Evolutionary conservation across 2,113 vertebrate genomes (phyloP).

Genomic region (Carassius gibelio): DNA sequence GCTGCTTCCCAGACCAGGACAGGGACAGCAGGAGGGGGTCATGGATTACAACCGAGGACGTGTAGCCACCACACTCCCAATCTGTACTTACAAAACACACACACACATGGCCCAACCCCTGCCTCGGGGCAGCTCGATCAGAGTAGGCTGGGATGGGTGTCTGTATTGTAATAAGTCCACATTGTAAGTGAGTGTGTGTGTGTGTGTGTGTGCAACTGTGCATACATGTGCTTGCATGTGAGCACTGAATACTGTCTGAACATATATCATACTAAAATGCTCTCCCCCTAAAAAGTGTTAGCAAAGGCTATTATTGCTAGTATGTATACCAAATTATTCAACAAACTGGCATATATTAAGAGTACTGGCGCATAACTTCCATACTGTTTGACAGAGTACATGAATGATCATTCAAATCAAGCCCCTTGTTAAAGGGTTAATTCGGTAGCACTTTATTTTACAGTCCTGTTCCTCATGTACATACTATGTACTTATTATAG

Average conservation of each 20-base stretch:
- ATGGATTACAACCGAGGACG: slow-evolving; percentile 65
- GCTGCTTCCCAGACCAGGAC: slow-evolving; percentile 73
- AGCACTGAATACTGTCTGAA: slow-evolving; percentile 5
- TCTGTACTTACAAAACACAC: slow-evolving; percentile 48
- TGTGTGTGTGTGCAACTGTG: slow-evolving; percentile 1
- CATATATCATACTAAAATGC: not conserved
- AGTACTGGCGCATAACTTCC: not conserved
- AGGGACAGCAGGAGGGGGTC: slow-evolving; percentile 62
- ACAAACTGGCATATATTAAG: no score
- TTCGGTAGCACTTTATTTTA: no score
- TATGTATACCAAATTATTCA: not conserved
- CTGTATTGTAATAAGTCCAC: slow-evolving; percentile 36
- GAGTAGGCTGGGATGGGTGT: slow-evolving; percentile 50
- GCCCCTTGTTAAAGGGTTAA: not conserved
- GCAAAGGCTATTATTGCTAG: not conserved
- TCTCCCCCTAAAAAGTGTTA: not conserved
- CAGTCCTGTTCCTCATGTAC: no score
- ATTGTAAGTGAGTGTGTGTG: slow-evolving; percentile 12
- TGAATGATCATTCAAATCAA: not conserved
- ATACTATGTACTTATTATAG: no score
- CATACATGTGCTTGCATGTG: not conserved
- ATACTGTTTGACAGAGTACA: not conserved
- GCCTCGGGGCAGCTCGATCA: slow-evolving; percentile 49
- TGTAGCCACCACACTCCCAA: slow-evolving; percentile 52
- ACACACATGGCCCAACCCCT: slow-evolving; percentile 19